Conservation (phyloP, 2,888 invertebrate genomes). For the Dynastes tityus region DNA sequence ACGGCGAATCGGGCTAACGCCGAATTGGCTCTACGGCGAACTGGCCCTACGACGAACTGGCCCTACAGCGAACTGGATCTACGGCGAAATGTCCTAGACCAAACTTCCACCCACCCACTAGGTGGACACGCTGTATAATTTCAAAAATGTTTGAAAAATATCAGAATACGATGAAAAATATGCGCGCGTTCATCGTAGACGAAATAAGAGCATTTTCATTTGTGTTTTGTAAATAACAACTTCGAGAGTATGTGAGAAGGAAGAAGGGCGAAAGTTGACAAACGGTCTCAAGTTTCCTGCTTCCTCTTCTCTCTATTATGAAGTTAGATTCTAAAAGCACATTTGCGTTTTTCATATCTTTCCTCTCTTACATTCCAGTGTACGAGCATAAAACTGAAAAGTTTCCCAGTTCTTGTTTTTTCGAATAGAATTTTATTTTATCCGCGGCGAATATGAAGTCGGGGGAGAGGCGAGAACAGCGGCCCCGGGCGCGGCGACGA, state of each 20-base stretch:
- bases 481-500: slow-evolving; percentile 10
- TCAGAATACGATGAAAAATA: neutral
- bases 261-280: slow-evolving; percentile 56
- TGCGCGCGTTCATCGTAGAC: neutral
- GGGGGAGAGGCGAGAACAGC: slow-evolving; percentile 9
- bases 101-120: too few relatives aligned
- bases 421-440: slow-evolving; percentile 53
- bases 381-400: slow-evolving; percentile 50
- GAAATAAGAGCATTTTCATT: slow-evolving; percentile 25
- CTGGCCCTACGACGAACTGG: too few relatives aligned
- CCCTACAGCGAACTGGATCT: too few relatives aligned
- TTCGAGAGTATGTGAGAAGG: slow-evolving; percentile 48
- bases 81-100: too few relatives aligned
- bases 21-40: too few relatives aligned
- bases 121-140: too few relatives aligned
- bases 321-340: slow-evolving; percentile 56
- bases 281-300: slow-evolving; percentile 55
- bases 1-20: too few relatives aligned
- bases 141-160: neutral
- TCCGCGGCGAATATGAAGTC: slow-evolving; percentile 26
- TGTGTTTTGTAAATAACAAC: slow-evolving; percentile 43
- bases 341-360: slow-evolving; percentile 57
- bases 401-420: slow-evolving; percentile 55
- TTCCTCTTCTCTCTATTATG: slow-evolving; percentile 55
- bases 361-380: slow-evolving; percentile 48